A percentile compares a stretch with the other conserved stretches of the same genome.
These are phyloP conservation scores for Gila robusta DNA, from an alignment of 2,797 vertebrate genomes.

Conservation along the genomic window DNA sequence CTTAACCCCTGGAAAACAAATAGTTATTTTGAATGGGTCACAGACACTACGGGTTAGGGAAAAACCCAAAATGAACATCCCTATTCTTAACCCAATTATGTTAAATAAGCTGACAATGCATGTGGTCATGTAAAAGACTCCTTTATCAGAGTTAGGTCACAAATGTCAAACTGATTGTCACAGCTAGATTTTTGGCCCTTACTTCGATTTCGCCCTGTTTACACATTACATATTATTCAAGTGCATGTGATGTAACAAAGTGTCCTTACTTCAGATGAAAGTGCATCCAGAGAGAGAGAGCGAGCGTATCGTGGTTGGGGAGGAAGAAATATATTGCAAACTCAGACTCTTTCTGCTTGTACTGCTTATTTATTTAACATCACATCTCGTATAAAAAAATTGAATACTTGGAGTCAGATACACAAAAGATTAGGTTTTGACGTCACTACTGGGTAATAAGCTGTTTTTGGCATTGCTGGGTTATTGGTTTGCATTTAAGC, in stretches of 20 bases:
- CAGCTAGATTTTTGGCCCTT: not conserved
- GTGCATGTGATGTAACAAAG: not conserved
- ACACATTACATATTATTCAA: not conserved
- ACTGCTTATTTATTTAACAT: not conserved
- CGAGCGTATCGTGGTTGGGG: not conserved
- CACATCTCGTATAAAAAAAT: not conserved
- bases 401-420: not conserved
- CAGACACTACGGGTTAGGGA: not conserved
- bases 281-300: not conserved
- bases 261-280: not conserved
- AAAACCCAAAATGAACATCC: not conserved
- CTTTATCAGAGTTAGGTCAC: not conserved
- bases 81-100: not conserved
- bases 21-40: no score
- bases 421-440: not conserved
- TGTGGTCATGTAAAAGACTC: not conserved
- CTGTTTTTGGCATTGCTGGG: not conserved
- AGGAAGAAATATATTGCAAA: not conserved
- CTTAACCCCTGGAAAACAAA: not conserved
- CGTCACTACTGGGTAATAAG: not conserved
- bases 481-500: not conserved
- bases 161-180: not conserved
- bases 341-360: not conserved
- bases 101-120: not conserved
- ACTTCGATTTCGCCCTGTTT: rapidly evolving